Base-by-base conservation (phyloP, 1,140 invertebrate species). In the Mizuhopecten yessoensis region DNA sequence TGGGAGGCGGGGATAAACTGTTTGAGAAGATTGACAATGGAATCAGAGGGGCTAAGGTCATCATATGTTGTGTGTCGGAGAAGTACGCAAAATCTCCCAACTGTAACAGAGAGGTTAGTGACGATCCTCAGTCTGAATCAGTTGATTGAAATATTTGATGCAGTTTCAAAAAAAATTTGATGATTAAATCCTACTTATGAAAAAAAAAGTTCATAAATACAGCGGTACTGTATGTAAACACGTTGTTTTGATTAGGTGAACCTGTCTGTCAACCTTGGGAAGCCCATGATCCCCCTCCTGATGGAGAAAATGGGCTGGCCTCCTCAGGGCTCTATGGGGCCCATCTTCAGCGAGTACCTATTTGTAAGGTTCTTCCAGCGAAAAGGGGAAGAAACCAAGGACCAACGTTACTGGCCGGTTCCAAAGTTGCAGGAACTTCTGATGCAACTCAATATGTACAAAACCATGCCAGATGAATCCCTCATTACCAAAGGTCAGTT, bases 1-100 rank as follows among this genome's bases (percentile, higher is more conserved):
- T 96, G 95, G 96, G 96, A n/a, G 96, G 96, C 0, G 96, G 96
- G 17, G 95, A 96, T 91, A 96, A 96, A 91, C 93, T 96, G 33
- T 95, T 95, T 92, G 93, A 94, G 49, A 95, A 95, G 86, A 96
- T 96, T 90, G 95, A 96, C 91, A 45, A 89, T 33, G 96, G 95
- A 9, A 95, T 96, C 33, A 90, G 96, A 36, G 94, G 90, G 23
- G 95, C 95, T 10, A 96, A 95, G 92, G 93, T 96, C 17, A 87
- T 96, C 20, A 93, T 96, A 17, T 94, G 93, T 49, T 96, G 95
- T 91, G 94, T 95, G 5, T 96, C 95, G 15, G 93, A 94, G 34
- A 95, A 96, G 91, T 96, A 96, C 92, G 94, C 95, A 34, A 93
- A 95, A 89, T 96, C 95, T 11, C 94, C 95, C 57, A 96, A 96